Conservation (phyloP, 2,888 invertebrate genomes). For the Dexiosoma caninum region DNA sequence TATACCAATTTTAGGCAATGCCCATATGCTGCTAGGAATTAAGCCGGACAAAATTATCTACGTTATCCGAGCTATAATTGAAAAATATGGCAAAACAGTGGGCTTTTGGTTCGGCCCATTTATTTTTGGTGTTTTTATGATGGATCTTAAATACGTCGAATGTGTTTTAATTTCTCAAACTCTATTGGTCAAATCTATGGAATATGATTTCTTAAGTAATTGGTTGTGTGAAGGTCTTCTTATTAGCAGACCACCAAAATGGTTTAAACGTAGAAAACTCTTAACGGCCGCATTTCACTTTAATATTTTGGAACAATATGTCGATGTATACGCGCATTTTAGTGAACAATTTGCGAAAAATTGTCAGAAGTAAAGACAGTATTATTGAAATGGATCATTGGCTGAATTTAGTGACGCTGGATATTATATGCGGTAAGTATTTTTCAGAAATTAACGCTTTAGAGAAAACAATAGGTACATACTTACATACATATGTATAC, state of each 20-base stretch:
- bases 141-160: constrained; percentile 65
- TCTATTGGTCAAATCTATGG: constrained; percentile 65
- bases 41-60: constrained; percentile 73
- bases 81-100: constrained; percentile 68
- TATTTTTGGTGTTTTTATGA: constrained; percentile 66
- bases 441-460: no score
- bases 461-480: no score
- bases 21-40: constrained; percentile 76
- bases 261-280: constrained; percentile 83
- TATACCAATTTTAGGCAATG: constrained; percentile 79
- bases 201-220: constrained; percentile 66
- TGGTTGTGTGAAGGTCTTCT: constrained; percentile 71
- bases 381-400: constrained; percentile 79
- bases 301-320: constrained; percentile 84
- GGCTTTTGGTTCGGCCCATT: constrained; percentile 63
- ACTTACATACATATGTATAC: no score
- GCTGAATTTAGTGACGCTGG: constrained; percentile 76
- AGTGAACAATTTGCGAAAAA: constrained; percentile 77
- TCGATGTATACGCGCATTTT: constrained; percentile 81
- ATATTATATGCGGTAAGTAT: constrained; percentile 78
- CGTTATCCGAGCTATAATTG: constrained; percentile 73
- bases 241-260: constrained; percentile 77
- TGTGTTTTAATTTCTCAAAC: constrained; percentile 60
- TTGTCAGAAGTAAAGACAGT: constrained; percentile 79
- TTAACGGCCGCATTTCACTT: constrained; percentile 89